phyloP scores from a whole-genome alignment of 2,113 vertebrate species.

The Scophthalmus maximus region DNA sequence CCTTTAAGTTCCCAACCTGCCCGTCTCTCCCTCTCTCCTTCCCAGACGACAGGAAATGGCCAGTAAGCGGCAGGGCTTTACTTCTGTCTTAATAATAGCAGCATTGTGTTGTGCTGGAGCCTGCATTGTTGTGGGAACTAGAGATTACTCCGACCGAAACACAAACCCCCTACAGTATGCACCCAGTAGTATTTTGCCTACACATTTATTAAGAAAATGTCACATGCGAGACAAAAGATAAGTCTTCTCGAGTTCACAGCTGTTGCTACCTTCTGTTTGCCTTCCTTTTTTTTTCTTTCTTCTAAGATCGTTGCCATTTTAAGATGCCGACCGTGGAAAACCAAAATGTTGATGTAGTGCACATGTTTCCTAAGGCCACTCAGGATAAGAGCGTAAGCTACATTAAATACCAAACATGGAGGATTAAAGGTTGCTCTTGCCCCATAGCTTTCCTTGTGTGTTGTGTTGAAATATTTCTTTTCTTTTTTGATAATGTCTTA shows the following conservation, averaged over 20 bases:
- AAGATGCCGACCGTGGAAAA: not conserved
- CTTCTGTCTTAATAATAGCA: constrained; percentile 78
- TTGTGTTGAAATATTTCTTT: not conserved
- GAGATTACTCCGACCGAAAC: constrained; percentile 52
- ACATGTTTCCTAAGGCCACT: not conserved
- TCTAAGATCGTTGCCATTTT: not conserved
- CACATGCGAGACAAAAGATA: constrained; percentile 11
- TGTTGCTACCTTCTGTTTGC: constrained; percentile 3
- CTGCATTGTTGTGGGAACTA: constrained; percentile 74
- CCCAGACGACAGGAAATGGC: constrained; percentile 76
- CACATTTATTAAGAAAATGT: not conserved
- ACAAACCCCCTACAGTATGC: constrained; percentile 28
- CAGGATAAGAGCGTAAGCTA: not conserved
- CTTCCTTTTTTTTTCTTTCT: not conserved
- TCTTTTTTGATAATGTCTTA: not conserved
- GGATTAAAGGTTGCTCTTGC: constrained; percentile 8
- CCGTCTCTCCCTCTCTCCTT: constrained; percentile 55
- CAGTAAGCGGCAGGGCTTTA: constrained; percentile 63
- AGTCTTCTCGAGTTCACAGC: not conserved
- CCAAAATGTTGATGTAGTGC: not conserved
- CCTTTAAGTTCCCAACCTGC: constrained; percentile 42
- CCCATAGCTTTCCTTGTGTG: not conserved
- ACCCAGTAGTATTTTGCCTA: constrained; percentile 21
- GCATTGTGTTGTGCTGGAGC: constrained; percentile 74
- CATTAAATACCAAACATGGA: constrained; percentile 15